These are phyloP conservation scores for Clarias macrocephalus DNA, from an alignment of 2,113 vertebrate species.

Conservation along the genomic window DNA sequence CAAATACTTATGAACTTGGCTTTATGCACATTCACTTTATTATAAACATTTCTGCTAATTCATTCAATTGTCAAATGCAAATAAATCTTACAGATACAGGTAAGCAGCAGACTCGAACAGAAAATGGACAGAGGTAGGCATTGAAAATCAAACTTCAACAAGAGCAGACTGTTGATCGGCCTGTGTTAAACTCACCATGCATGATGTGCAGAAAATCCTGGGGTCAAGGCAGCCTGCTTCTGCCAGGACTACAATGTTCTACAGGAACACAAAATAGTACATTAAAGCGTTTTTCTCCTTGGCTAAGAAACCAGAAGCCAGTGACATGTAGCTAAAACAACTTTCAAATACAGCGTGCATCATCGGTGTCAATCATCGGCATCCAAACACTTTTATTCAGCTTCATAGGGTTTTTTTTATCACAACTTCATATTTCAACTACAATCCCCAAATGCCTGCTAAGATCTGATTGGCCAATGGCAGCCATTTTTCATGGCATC, in stretches of 20 bases:
- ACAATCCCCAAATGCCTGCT: too few relatives aligned
- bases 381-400: neutral
- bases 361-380: neutral
- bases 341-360: neutral
- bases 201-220: slow-evolving; percentile 88
- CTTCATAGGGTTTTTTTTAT: neutral
- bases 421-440: too few relatives aligned
- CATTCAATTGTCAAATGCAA: neutral
- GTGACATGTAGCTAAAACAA: neutral
- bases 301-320: neutral
- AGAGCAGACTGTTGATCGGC: neutral
- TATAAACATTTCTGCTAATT: neutral
- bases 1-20: neutral
- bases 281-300: too few relatives aligned
- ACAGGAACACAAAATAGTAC: slow-evolving; percentile 57
- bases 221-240: slow-evolving; percentile 89
- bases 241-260: slow-evolving; percentile 88
- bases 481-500: too few relatives aligned
- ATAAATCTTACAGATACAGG: neutral
- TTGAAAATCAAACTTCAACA: neutral
- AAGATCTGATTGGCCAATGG: too few relatives aligned
- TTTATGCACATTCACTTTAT: neutral
- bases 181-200: slow-evolving; percentile 81
- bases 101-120: neutral
- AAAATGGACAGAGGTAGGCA: neutral